phyloP scores from a whole-genome alignment of 2,888 invertebrate genomes.

The Pyrrhia umbra region DNA sequence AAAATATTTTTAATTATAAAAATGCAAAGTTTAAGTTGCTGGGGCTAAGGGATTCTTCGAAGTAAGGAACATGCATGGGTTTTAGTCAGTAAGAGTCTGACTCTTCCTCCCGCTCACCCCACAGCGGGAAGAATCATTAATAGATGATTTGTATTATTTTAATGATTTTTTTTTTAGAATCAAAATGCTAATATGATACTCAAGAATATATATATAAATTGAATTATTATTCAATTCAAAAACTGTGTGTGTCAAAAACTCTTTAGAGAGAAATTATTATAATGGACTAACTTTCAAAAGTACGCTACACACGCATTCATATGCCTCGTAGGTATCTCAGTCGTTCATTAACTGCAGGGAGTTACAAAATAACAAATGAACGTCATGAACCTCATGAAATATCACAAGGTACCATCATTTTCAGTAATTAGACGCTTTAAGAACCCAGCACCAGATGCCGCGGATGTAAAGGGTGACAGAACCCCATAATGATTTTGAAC shows the following conservation, averaged over 20 bases:
- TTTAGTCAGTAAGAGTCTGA: no score
- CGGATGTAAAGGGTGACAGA: conserved; percentile 39
- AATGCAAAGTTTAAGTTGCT: no score
- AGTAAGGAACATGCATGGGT: no score
- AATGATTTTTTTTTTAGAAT: no score
- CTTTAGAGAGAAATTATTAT: conserved; percentile 1
- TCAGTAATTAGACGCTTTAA: conserved; percentile 71
- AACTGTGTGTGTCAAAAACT: not conserved
- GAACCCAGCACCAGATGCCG: conserved; percentile 65
- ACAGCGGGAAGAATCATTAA: no score
- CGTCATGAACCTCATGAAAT: conserved; percentile 56
- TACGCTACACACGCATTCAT: conserved; percentile 7
- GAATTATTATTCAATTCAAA: no score
- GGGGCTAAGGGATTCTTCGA: no score
- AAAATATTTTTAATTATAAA: no score
- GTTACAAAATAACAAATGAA: conserved; percentile 44
- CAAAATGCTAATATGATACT: not conserved
- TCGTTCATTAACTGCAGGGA: not conserved
- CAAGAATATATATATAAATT: not conserved
- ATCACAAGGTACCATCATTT: conserved; percentile 68
- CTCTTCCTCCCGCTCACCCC: no score
- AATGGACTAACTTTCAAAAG: not conserved
- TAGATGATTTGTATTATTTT: no score
- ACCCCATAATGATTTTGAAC: conserved; percentile 31
- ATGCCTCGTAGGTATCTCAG: not conserved